Percentiles rank a stretch among this genome's conserved stretches.
Evolutionary conservation across 2,888 invertebrate species (phyloP).

Genomic region (Acleris holmiana): DNA sequence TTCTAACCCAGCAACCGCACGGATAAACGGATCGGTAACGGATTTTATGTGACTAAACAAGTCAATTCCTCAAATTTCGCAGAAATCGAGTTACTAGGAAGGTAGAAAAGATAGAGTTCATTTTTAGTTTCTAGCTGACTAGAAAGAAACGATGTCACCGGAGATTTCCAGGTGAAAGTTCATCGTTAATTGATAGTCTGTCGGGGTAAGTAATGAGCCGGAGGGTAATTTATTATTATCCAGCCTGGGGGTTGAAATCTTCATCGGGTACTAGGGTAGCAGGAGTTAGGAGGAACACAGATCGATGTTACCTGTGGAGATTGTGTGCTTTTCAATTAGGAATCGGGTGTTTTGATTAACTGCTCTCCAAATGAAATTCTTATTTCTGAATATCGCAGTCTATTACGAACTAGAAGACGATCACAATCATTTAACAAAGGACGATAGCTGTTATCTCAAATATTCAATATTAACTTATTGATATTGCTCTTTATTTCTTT

Average conservation of each 20-base stretch:
- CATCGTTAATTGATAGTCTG: conserved; percentile 14
- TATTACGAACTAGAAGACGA: too few relatives aligned
- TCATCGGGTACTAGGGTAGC: conserved; percentile 10
- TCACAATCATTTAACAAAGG: too few relatives aligned
- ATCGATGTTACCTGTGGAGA: conserved; percentile 1
- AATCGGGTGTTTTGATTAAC: neutral
- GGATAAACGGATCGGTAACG: too few relatives aligned
- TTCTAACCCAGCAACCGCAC: too few relatives aligned
- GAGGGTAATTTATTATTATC: conserved; percentile 22
- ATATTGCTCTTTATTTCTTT: too few relatives aligned
- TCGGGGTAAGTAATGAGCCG: conserved; percentile 14
- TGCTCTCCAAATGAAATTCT: neutral
- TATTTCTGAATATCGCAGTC: too few relatives aligned
- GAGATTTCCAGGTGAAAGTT: conserved; percentile 10
- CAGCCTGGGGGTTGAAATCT: conserved; percentile 2
- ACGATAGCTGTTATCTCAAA: too few relatives aligned
- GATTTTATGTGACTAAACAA: too few relatives aligned
- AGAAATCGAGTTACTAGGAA: neutral
- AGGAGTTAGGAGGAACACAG: conserved; percentile 8
- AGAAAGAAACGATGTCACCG: neutral
- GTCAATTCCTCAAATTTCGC: too few relatives aligned
- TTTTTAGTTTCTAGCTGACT: too few relatives aligned
- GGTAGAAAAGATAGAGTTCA: neutral
- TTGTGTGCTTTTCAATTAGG: neutral
- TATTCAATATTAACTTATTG: too few relatives aligned